phyloP scores from a whole-genome alignment of 1,140 invertebrate genomes.

The Berghia stephanieae region DNA sequence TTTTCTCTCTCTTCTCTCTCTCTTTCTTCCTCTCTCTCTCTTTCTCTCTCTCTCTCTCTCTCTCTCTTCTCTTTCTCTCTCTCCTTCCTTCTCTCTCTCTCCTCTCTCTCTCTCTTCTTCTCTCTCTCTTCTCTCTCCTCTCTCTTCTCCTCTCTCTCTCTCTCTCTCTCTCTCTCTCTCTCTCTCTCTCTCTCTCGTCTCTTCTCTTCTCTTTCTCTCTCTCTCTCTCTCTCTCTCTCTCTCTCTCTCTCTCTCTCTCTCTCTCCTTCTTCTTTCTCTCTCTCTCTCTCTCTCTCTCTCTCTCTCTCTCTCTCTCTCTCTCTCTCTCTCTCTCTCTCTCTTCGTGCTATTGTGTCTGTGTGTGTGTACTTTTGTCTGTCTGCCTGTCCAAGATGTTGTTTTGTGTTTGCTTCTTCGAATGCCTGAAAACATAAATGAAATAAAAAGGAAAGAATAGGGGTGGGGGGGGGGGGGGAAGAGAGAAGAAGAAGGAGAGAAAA shows the following conservation, averaged over 20 bases:
- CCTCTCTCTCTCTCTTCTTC: neutral
- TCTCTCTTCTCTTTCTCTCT: no score
- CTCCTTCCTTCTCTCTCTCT: no score
- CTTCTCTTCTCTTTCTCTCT: neutral
- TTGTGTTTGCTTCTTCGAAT: neutral
- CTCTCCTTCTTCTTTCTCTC: neutral
- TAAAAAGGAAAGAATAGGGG: no score
- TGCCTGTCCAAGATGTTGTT: neutral
- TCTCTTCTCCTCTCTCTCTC: neutral
- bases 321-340: neutral
- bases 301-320: neutral
- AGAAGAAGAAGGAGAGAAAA: neutral
- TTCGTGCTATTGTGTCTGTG: neutral
- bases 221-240: no score
- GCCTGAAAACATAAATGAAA: neutral
- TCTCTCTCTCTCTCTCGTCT: slow-evolving; percentile 17
- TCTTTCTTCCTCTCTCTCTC: no score
- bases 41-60: no score
- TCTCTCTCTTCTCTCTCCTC: neutral
- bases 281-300: neutral
- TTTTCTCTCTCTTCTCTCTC: no score
- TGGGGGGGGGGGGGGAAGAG: neutral
- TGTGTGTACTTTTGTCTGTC: neutral
- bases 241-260: no score
- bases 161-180: slow-evolving; percentile 13